Evolutionary conservation across 2,113 vertebrate genomes (phyloP).

Genomic region (Columba livia): DNA sequence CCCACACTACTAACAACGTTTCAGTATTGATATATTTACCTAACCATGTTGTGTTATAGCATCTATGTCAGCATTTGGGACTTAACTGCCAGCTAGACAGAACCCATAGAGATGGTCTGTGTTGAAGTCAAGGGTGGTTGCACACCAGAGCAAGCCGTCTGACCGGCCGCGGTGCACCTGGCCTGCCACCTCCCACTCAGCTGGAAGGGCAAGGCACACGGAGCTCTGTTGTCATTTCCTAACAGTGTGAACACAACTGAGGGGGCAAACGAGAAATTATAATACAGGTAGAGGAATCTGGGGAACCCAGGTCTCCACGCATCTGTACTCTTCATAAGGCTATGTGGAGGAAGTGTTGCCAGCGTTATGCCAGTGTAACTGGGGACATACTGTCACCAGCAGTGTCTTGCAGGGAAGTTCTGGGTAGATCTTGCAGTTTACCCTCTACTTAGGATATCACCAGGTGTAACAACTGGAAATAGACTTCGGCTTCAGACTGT

Average conservation of each 20-base stretch:
- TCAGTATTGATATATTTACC: neutral
- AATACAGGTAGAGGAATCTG: neutral
- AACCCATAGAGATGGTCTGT: constrained; percentile 79
- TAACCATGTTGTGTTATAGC: neutral
- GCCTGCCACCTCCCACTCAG: constrained; percentile 75
- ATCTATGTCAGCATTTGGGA: neutral
- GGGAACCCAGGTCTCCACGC: neutral
- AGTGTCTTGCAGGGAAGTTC: neutral
- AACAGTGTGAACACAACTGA: constrained; percentile 83
- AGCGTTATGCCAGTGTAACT: neutral
- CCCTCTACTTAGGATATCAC: neutral
- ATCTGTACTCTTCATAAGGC: neutral
- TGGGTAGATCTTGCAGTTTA: neutral
- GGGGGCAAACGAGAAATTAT: neutral
- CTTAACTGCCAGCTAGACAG: constrained; percentile 86
- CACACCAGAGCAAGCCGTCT: constrained; percentile 84
- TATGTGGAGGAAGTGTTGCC: neutral
- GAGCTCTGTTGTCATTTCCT: constrained; percentile 84
- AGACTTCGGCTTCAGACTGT: neutral
- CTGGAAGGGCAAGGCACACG: constrained; percentile 88
- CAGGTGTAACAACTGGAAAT: neutral
- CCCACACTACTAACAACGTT: rapidly evolving
- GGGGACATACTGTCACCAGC: neutral
- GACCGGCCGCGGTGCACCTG: constrained; percentile 77
- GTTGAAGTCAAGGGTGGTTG: constrained; percentile 77